Conservation (phyloP, 2,113 vertebrate species). For the Podarcis raffonei region DNA sequence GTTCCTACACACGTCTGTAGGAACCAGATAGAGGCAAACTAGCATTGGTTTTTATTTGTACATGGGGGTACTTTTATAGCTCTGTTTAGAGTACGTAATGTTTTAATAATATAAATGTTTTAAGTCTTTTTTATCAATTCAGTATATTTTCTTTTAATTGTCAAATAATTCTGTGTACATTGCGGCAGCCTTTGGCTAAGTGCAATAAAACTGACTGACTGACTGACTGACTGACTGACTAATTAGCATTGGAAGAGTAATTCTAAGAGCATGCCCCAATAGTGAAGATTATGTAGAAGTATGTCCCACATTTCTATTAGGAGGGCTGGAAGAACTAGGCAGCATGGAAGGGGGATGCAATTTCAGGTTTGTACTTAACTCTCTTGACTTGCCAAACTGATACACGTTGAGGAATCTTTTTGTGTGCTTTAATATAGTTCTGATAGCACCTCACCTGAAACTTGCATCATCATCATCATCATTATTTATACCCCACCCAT, state of each 20-base stretch:
- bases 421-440: neutral
- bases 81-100: too few species aligned
- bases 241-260: neutral
- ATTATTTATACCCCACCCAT: too few species aligned
- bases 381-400: neutral
- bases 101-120: too few species aligned
- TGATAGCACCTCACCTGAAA: neutral
- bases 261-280: neutral
- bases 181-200: too few species aligned
- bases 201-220: too few species aligned
- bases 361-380: neutral
- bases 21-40: neutral
- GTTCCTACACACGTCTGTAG: neutral
- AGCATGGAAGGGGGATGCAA: neutral
- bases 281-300: neutral
- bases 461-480: too few species aligned
- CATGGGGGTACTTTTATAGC: too few species aligned
- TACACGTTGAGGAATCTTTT: constrained; percentile 14
- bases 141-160: too few species aligned
- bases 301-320: neutral
- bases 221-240: too few species aligned
- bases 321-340: neutral
- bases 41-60: too few species aligned
- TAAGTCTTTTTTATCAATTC: too few species aligned
- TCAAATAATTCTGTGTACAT: too few species aligned